phyloP scores from a whole-genome alignment of 2,888 invertebrate genomes.

The Drosophila monieri region DNA sequence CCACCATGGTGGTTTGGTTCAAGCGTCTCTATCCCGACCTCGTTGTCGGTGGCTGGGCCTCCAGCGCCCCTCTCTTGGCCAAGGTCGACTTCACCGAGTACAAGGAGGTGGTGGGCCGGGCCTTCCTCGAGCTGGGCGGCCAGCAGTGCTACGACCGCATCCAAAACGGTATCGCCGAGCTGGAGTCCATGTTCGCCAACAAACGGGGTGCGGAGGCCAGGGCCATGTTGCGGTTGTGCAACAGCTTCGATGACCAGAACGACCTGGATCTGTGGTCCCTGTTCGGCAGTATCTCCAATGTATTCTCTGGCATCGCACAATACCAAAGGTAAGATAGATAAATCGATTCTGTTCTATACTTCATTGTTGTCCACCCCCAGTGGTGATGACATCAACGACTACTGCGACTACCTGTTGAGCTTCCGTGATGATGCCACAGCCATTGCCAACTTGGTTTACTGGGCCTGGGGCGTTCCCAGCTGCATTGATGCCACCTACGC shows the following conservation, averaged over 20 bases:
- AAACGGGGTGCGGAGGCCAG: constrained; percentile 74
- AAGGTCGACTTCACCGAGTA: constrained; percentile 86
- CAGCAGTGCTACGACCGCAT: constrained; percentile 80
- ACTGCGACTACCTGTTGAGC: constrained; percentile 66
- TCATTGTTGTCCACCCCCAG: not conserved
- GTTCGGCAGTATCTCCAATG: constrained; percentile 78
- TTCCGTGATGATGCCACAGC: constrained; percentile 71
- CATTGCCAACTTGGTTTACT: constrained; percentile 67
- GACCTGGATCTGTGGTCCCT: constrained; percentile 81
- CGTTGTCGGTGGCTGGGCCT: constrained; percentile 86
- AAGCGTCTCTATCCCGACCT: constrained; percentile 87
- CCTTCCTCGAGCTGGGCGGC: constrained; percentile 77
- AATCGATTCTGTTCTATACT: not conserved
- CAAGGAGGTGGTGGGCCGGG: constrained; percentile 80
- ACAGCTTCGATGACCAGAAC: constrained; percentile 74
- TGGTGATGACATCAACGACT: constrained; percentile 30
- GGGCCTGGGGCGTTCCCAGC: constrained; percentile 29
- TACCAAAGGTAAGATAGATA: constrained; percentile 68
- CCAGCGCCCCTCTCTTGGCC: constrained; percentile 87
- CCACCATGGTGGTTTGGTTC: constrained; percentile 88
- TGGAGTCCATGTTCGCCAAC: constrained; percentile 75
- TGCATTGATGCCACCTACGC: constrained; percentile 74
- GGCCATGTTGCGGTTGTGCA: constrained; percentile 80
- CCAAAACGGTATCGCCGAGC: constrained; percentile 76
- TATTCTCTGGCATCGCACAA: constrained; percentile 79